A percentile compares a stretch with the other conserved stretches of the same genome.
Evolutionary conservation across 2,113 vertebrate genomes (phyloP).

Genomic region (Calyptomena viridis): DNA sequence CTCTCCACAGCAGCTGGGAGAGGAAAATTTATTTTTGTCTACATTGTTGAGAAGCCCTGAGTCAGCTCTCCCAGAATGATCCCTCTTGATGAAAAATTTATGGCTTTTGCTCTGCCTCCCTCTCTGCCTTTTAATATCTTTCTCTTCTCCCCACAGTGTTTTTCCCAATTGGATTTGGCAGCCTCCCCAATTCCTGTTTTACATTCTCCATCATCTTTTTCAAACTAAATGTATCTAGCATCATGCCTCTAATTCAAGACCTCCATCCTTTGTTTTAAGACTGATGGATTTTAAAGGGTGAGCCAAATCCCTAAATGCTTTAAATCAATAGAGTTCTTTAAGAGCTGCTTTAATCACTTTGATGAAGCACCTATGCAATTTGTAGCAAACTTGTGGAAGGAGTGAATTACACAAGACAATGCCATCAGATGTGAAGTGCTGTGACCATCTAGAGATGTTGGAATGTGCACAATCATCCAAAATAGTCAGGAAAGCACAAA

Average conservation of each 20-base stretch:
- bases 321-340: background rate
- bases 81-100: constrained; percentile 43
- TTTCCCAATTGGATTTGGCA: constrained; percentile 27
- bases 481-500: background rate
- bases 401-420: background rate
- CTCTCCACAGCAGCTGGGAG: background rate
- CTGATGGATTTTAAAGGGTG: background rate
- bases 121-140: background rate
- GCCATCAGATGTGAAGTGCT: background rate
- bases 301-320: constrained; percentile 12
- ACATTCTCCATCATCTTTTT: background rate
- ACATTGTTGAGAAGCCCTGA: constrained; percentile 16
- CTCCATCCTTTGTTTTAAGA: background rate
- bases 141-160: background rate
- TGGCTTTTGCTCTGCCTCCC: background rate
- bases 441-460: background rate
- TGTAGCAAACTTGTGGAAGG: background rate
- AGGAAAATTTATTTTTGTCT: constrained; percentile 42
- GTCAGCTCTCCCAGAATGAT: constrained; percentile 44
- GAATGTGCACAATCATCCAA: background rate
- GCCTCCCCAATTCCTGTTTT: background rate
- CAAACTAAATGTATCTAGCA: background rate
- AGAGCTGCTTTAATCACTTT: background rate
- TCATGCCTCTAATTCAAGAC: background rate
- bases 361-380: background rate